Conservation (phyloP, 2,888 invertebrate species). For the Apamea anceps region DNA sequence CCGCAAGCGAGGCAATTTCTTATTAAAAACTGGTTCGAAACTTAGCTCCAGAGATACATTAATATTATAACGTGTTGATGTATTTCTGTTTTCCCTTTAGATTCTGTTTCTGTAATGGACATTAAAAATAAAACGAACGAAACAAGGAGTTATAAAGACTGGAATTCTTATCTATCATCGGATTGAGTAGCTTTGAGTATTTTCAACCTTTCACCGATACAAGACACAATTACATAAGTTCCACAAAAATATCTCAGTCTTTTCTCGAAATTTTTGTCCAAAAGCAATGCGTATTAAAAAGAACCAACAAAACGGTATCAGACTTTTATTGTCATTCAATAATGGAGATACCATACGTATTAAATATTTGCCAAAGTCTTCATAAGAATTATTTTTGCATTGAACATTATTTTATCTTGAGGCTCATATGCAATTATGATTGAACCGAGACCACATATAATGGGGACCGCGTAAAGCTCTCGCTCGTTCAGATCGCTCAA, state of each 20-base stretch:
- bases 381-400: conserved; percentile 78
- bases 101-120: conserved; percentile 44
- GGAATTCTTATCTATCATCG: conserved; percentile 4
- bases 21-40: conserved; percentile 80
- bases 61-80: conserved; percentile 67
- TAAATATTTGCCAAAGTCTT: conserved; percentile 68
- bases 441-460: conserved; percentile 87
- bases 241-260: neutral
- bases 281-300: conserved; percentile 31
- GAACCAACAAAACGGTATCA: conserved; percentile 20
- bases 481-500: conserved; percentile 87
- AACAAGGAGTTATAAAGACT: conserved; percentile 12
- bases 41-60: conserved; percentile 70
- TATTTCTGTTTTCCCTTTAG: conserved; percentile 65
- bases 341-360: conserved; percentile 26
- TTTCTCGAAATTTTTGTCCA: conserved; percentile 4
- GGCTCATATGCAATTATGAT: conserved; percentile 89
- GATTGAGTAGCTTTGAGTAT: neutral
- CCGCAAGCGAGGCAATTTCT: conserved; percentile 77
- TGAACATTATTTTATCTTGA: conserved; percentile 83
- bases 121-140: conserved; percentile 30
- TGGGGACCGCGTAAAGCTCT: conserved; percentile 84
- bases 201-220: neutral
- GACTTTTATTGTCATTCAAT: conserved; percentile 46
- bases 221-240: neutral